Percentiles rank a stretch among this genome's conserved stretches.
Evolutionary conservation across 2,888 invertebrate genomes (phyloP).

Genomic region (Nomada ferruginata): DNA sequence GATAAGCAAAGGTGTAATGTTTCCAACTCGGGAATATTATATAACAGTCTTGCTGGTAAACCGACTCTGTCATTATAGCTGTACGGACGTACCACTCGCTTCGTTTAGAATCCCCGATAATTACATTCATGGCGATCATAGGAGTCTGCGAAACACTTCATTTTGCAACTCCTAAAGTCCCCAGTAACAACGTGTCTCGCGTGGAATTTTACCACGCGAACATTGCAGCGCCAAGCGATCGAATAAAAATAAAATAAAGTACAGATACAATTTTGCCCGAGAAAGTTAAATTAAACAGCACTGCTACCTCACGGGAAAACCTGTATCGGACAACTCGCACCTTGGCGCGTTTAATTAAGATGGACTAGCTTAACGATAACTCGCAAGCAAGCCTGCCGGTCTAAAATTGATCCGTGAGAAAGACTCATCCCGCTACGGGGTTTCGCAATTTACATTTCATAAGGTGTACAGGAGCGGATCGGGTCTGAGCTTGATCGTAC

Average conservation of each 20-base stretch:
- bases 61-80: too few relatives aligned
- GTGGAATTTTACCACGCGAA: background rate
- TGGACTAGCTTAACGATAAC: slow-evolving; percentile 17
- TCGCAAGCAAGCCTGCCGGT: background rate
- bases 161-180: background rate
- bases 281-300: slow-evolving; percentile 6
- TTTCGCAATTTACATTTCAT: slow-evolving; percentile 59
- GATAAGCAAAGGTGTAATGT: too few relatives aligned
- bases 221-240: background rate
- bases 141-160: background rate
- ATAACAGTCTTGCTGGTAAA: too few relatives aligned
- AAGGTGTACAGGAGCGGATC: slow-evolving; percentile 32
- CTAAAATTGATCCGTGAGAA: slow-evolving; percentile 56
- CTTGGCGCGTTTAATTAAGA: slow-evolving; percentile 42
- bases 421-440: slow-evolving; percentile 18
- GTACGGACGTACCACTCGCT: too few relatives aligned
- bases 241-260: too few relatives aligned
- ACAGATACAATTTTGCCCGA: too few relatives aligned
- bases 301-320: background rate
- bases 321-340: background rate
- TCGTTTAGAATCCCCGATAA: background rate
- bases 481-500: slow-evolving; percentile 12
- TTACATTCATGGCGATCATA: background rate
- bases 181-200: background rate
- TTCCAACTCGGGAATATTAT: too few relatives aligned